Evolutionary conservation across 2,888 invertebrate genomes (phyloP), one percentile per base, ranked within the genome.

Genomic region (Neria commutata): DNA sequence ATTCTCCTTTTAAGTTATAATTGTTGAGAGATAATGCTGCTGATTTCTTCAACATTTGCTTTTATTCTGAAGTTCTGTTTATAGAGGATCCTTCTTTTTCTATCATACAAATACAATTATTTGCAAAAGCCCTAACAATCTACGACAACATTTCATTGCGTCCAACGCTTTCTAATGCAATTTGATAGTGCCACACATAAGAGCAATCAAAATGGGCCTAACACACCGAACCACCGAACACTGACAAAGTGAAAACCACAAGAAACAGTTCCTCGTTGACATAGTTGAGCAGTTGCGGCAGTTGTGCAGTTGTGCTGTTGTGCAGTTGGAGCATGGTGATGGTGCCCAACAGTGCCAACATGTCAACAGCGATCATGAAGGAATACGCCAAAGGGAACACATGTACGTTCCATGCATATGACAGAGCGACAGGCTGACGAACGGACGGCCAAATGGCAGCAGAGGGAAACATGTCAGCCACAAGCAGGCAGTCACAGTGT

Each of bases 401-500:
- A 49, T 55, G 25, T 21, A 40, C 42, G 21, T n/a, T n/a, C n/a
- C n/a, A n/a, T n/a, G n/a, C n/a, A n/a, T n/a, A n/a, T n/a, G n/a
- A n/a, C n/a, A n/a, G n/a, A n/a, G n/a, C n/a, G n/a, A n/a, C n/a
- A n/a, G n/a, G n/a, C 8, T 53, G 42, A 53, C 42, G 25, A 17
- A 45, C 19, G 21, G 23, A 5, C 46, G 23, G 63, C 58, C 66
- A 63, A 51, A 66, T 61, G 65, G 25, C 61, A 67, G 21, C 33
- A 68, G 72, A 73, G 62, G 73, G 66, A 66, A 65, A 72, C 69
- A 71, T 74, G 76, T 73, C 74, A 73, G 70, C 73, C 69, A 68
- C 71, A 75, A 75, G 76, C 74, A 74, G 76, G 76, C 74, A 75
- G 76, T 72, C 17, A 54, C 56, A 49, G 40, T 5, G 19, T 23